A percentile compares a stretch with the other conserved stretches of the same genome.
These are phyloP conservation scores for Phania funesta DNA, from an alignment of 2,888 invertebrate species.

Conservation along the genomic window DNA sequence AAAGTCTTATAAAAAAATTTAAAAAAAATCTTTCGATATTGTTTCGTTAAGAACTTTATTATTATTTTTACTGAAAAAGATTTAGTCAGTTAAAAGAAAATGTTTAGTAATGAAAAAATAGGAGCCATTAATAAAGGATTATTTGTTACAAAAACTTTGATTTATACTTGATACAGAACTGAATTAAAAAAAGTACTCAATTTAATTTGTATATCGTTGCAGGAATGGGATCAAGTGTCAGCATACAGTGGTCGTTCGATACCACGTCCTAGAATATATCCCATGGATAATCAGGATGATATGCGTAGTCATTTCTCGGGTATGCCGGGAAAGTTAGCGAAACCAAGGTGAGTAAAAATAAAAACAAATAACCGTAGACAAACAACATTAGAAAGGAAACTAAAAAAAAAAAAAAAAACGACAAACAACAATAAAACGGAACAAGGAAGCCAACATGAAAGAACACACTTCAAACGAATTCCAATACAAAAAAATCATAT, in stretches of 20 bases:
- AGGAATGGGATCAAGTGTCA: constrained; percentile 93
- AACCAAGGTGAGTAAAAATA: constrained; percentile 78
- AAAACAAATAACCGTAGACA: neutral
- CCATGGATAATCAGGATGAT: constrained; percentile 88
- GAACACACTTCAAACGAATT: neutral
- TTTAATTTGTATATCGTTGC: constrained; percentile 12
- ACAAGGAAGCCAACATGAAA: neutral
- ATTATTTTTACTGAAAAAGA: too few relatives aligned
- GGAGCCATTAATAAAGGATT: too few relatives aligned
- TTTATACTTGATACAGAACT: too few relatives aligned
- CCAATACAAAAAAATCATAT: neutral
- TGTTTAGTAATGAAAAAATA: too few relatives aligned
- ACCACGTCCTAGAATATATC: constrained; percentile 92
- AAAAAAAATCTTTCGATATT: too few relatives aligned
- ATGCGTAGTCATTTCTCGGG: constrained; percentile 88
- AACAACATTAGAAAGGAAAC: neutral
- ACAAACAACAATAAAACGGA: neutral
- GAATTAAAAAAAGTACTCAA: neutral
- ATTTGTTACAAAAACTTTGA: too few relatives aligned
- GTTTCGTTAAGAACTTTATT: too few relatives aligned
- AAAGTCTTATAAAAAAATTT: too few relatives aligned
- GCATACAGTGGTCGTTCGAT: constrained; percentile 95
- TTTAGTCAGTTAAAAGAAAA: too few relatives aligned
- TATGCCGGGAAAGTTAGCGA: constrained; percentile 82
- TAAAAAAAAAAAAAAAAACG: neutral